phyloP scores from a whole-genome alignment of 2,797 vertebrate genomes.

The Bradypus variegatus region DNA sequence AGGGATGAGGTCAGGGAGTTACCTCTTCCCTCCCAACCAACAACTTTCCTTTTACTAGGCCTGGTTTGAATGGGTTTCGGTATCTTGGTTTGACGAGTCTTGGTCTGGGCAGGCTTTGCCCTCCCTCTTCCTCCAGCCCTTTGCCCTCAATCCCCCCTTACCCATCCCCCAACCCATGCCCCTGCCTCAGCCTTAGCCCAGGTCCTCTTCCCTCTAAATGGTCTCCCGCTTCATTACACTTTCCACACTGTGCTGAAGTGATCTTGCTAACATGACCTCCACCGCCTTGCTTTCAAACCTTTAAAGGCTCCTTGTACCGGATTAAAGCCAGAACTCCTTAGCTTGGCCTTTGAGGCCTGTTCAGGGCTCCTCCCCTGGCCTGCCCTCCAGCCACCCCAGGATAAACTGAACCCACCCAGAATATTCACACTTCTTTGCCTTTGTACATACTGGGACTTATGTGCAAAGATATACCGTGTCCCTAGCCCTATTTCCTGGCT shows the following conservation, averaged over 20 bases:
- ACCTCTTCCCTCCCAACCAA: not conserved
- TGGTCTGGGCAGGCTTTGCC: not conserved
- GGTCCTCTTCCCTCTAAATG: not conserved
- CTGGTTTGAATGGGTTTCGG: not conserved
- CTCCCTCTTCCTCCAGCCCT: not conserved
- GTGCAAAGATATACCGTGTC: not conserved
- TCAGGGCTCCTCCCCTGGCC: not conserved
- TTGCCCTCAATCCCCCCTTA: not conserved
- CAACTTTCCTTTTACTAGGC: not conserved
- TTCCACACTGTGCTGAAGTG: too few relatives aligned
- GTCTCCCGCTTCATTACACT: not conserved
- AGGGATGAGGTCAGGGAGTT: not conserved
- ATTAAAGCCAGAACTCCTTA: not conserved
- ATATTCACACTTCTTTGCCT: not conserved
- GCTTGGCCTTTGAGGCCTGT: not conserved
- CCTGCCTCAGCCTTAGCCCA: not conserved
- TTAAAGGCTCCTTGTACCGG: not conserved
- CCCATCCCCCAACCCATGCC: not conserved
- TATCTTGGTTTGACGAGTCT: not conserved
- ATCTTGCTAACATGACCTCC: not conserved
- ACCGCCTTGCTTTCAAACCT: not conserved
- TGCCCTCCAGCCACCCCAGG: not conserved
- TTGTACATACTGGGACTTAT: accelerated
- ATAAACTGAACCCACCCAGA: not conserved
- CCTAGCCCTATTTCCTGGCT: not conserved